Evolutionary conservation across 2,888 invertebrate genomes (phyloP), one percentile per base, ranked within the genome.

Genomic region (Meliscaeva auricollis): DNA sequence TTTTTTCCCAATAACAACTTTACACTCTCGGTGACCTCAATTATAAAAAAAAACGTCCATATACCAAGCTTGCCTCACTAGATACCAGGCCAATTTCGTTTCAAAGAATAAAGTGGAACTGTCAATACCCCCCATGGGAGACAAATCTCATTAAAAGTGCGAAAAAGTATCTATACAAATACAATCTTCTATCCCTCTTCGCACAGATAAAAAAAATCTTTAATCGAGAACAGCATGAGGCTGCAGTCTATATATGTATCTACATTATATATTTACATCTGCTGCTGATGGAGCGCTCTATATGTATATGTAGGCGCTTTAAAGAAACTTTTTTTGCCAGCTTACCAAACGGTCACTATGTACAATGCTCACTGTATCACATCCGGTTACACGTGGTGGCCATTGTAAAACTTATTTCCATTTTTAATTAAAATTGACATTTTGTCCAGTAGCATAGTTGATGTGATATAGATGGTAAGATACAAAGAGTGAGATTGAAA

Each of bases 381-480:
- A 76, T 76, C 76, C 64, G 81, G 56, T 52, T 78, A 56, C 74
- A 74, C 73, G 83, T 83, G 69, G 35, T 30, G 9, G 20, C 68
- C 52, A 30, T 80, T 69, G 46, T 74, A 54, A 46, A 48, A 58
- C 22, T 64, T 64, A 9, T 62, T 46, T 64, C 60, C 50, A 52
- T 69, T 78, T 83, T 69, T 78, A 68, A 78, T 78, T 69, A 69
- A 78, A 83, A 56, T 69, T 58, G 64, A 13, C 60, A 77, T 77
- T 66, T 26, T 30, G 58, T 64, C 38, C 66, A 41, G 20, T 44
- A 32, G 17, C 8, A 15, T 30, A 15, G 35, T 17, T 30, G 30
- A 15, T 11, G 30, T 38, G 38, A 38, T 38, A 13, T 38, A 11
- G 38, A 38, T 11, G 3, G 38, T 9, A 26, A 38, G 38, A 38